These are phyloP conservation scores for Mus spretus DNA, from an alignment of 2,797 vertebrate genomes.

Conservation along the genomic window DNA sequence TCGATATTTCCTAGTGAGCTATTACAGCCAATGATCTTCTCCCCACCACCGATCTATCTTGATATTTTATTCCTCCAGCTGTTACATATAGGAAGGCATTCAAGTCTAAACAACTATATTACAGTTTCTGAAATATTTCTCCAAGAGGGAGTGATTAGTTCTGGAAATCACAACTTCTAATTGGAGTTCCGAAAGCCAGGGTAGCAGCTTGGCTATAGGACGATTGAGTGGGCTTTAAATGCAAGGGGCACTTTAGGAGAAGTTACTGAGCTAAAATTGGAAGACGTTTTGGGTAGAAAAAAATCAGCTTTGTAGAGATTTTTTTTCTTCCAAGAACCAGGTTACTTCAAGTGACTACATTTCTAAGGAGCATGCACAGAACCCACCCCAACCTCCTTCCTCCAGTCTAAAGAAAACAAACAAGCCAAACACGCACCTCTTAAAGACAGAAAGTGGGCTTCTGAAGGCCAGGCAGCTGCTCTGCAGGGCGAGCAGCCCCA, in stretches of 20 bases:
- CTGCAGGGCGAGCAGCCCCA: conserved; percentile 90
- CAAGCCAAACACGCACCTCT: conserved; percentile 90
- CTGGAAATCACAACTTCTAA: conserved; percentile 79
- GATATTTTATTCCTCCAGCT: background rate
- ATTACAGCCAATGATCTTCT: conserved; percentile 51
- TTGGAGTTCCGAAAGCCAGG: conserved; percentile 70
- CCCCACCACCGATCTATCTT: background rate
- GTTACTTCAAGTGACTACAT: background rate
- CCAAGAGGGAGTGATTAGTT: conserved; percentile 59
- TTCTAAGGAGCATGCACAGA: conserved; percentile 62
- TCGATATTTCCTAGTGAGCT: conserved; percentile 56
- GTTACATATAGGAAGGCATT: background rate
- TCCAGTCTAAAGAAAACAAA: background rate
- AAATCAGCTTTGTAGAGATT: conserved; percentile 24
- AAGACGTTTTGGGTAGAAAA: background rate
- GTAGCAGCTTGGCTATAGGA: background rate
- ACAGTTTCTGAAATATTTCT: conserved; percentile 63
- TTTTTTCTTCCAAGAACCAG: background rate
- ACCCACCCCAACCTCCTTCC: background rate
- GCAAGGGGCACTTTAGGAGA: conserved; percentile 58
- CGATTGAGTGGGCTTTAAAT: background rate
- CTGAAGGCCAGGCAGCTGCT: conserved; percentile 89
- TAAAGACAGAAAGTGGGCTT: conserved; percentile 89
- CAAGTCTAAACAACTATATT: background rate
- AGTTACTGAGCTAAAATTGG: conserved; percentile 47